Conservation (phyloP, 2,113 vertebrate species). For the Thunnus thynnus region DNA sequence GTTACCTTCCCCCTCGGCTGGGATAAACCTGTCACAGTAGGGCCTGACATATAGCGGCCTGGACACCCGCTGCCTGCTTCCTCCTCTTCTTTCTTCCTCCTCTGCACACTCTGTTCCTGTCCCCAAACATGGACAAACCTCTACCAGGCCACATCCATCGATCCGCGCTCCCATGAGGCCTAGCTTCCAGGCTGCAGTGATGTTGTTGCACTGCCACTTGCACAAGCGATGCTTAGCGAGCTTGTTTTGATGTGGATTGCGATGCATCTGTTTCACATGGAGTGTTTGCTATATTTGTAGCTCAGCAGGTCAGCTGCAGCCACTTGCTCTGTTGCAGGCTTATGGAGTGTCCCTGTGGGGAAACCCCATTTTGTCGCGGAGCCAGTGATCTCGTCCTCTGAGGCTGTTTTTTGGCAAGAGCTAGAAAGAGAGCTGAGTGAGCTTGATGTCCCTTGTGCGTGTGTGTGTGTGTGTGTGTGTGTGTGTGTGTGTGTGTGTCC, state of each 20-base stretch:
- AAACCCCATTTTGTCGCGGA: constrained; percentile 57
- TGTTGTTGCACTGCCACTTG: constrained; percentile 1
- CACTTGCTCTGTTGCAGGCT: constrained; percentile 47
- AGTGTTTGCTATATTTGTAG: constrained; percentile 59
- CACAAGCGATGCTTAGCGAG: constrained; percentile 2
- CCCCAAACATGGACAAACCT: constrained; percentile 14
- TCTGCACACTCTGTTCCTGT: constrained; percentile 12
- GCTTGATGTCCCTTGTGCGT: constrained; percentile 21
- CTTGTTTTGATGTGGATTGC: constrained; percentile 27
- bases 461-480: constrained; percentile 14
- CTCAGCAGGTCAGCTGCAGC: constrained; percentile 47
- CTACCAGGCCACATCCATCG: constrained; percentile 31
- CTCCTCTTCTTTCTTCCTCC: constrained; percentile 12
- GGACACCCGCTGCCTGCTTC: constrained; percentile 31
- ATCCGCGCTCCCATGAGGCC: constrained; percentile 30
- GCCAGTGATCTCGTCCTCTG: constrained; percentile 47
- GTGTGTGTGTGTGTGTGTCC: constrained; percentile 19
- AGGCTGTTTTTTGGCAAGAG: constrained; percentile 49
- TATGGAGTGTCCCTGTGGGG: constrained; percentile 54
- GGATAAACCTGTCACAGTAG: constrained; percentile 72
- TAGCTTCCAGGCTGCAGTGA: constrained; percentile 27
- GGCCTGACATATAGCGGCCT: constrained; percentile 51
- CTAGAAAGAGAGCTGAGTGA: constrained; percentile 34
- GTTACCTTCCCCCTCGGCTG: constrained; percentile 59
- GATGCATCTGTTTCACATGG: constrained; percentile 46